Evolutionary conservation across 2,888 invertebrate species (phyloP).

Genomic region (Diplolepis rosae): DNA sequence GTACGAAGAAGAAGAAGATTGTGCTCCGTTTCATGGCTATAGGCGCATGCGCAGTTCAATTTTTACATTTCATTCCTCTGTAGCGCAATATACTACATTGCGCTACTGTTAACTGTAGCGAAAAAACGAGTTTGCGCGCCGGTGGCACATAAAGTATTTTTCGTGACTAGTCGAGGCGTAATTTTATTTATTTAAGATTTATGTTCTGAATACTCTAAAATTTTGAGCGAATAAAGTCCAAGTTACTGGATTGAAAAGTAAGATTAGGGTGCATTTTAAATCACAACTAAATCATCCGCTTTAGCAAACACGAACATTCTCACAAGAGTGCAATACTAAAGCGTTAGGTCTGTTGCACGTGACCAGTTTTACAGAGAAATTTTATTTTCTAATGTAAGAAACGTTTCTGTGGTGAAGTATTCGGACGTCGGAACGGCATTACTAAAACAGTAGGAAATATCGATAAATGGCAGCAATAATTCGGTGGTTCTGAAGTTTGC

Average conservation of each 20-base stretch:
- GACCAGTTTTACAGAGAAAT: conserved; percentile 49
- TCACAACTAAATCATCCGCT: conserved; percentile 6
- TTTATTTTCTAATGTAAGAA: conserved; percentile 44
- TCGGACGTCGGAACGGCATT: conserved; percentile 60
- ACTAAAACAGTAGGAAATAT: conserved; percentile 66
- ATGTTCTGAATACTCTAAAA: background rate
- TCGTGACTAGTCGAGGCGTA: no score
- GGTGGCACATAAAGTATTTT: no score
- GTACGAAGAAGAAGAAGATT: no score
- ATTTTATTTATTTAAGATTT: background rate
- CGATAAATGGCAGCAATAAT: conserved; percentile 71
- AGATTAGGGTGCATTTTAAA: conserved; percentile 2
- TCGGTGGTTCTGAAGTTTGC: conserved; percentile 53
- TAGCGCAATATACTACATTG: no score
- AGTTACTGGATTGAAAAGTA: conserved; percentile 3
- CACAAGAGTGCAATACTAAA: background rate
- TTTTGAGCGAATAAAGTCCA: background rate
- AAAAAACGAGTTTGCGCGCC: no score
- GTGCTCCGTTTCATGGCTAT: no score
- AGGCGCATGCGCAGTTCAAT: no score
- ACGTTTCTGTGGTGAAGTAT: conserved; percentile 35
- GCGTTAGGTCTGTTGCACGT: conserved; percentile 40
- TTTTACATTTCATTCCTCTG: no score
- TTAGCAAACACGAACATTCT: background rate
- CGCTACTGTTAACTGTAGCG: no score